A percentile compares a stretch with the other conserved stretches of the same genome.
phyloP scores from a whole-genome alignment of 2,888 invertebrate genomes.

The Dolomedes plantarius region DNA sequence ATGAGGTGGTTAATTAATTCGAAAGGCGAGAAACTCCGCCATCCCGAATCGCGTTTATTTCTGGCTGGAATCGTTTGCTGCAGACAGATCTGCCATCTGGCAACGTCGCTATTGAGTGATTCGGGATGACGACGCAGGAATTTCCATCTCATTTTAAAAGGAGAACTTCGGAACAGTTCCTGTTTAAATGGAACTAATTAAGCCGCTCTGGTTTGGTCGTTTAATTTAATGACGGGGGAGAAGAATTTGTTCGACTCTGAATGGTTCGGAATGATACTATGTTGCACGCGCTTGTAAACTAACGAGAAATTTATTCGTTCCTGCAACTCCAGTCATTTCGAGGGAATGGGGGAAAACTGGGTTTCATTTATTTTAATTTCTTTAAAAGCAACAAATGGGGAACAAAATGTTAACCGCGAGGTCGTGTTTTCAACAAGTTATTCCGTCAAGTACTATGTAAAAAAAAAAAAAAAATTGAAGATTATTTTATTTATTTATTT shows the following conservation, averaged over 20 bases:
- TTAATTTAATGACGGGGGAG: slow-evolving; percentile 35
- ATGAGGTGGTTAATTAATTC: slow-evolving; percentile 63
- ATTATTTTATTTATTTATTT: too few relatives aligned
- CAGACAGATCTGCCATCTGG: slow-evolving; percentile 1
- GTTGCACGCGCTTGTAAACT: background rate
- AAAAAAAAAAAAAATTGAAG: too few relatives aligned
- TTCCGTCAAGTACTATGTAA: too few relatives aligned
- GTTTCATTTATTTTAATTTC: background rate
- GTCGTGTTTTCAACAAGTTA: too few relatives aligned
- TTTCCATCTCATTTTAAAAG: slow-evolving; percentile 15
- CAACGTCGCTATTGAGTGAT: slow-evolving; percentile 7
- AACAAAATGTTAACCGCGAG: too few relatives aligned
- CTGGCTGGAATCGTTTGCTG: slow-evolving; percentile 40
- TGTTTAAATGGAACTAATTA: slow-evolving; percentile 33
- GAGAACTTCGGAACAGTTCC: background rate
- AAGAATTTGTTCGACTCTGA: slow-evolving; percentile 11
- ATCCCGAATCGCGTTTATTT: slow-evolving; percentile 22
- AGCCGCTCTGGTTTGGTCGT: slow-evolving; percentile 14
- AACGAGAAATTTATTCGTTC: background rate
- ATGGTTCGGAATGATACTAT: background rate
- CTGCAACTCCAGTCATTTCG: too few relatives aligned
- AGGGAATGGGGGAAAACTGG: too few relatives aligned
- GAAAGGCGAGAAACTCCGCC: slow-evolving; percentile 60
- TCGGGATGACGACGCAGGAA: background rate
- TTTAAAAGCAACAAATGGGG: too few relatives aligned